phyloP scores from a whole-genome alignment of 1,140 invertebrate genomes.

The Bombus breviceps region DNA sequence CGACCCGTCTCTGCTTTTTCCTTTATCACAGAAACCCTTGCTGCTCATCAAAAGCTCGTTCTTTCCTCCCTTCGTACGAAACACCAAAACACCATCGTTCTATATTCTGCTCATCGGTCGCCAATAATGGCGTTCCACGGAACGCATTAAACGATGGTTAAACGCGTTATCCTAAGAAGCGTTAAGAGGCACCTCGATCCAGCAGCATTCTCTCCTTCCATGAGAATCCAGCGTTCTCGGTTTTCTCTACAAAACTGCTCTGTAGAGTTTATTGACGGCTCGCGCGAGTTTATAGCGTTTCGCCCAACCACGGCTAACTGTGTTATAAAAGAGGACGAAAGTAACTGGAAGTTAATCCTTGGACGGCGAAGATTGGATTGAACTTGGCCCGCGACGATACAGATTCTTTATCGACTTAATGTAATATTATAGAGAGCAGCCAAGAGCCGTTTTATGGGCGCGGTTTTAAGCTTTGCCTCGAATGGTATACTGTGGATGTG shows the following conservation, averaged over 20 bases:
- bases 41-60: neutral
- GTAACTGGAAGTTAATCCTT: slow-evolving; percentile 32
- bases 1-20: too few species aligned
- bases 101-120: neutral
- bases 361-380: slow-evolving; percentile 32
- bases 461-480: neutral
- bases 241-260: slow-evolving; percentile 18
- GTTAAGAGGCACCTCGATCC: neutral
- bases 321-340: slow-evolving; percentile 33
- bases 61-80: neutral
- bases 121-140: slow-evolving; percentile 3
- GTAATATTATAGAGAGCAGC: neutral
- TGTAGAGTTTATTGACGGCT: slow-evolving; percentile 21
- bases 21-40: too few species aligned
- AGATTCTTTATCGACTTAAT: slow-evolving; percentile 41
- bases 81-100: neutral
- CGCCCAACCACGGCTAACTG: slow-evolving; percentile 24
- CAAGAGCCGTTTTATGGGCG: neutral
- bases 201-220: neutral
- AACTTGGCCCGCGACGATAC: slow-evolving; percentile 33
- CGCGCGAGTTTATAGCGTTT: slow-evolving; percentile 22
- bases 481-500: neutral
- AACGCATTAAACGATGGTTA: slow-evolving; percentile 12
- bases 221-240: neutral
- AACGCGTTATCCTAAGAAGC: slow-evolving; percentile 20